These are phyloP conservation scores for Popillia japonica DNA, from an alignment of 1,140 invertebrate genomes.

Conservation along the genomic window DNA sequence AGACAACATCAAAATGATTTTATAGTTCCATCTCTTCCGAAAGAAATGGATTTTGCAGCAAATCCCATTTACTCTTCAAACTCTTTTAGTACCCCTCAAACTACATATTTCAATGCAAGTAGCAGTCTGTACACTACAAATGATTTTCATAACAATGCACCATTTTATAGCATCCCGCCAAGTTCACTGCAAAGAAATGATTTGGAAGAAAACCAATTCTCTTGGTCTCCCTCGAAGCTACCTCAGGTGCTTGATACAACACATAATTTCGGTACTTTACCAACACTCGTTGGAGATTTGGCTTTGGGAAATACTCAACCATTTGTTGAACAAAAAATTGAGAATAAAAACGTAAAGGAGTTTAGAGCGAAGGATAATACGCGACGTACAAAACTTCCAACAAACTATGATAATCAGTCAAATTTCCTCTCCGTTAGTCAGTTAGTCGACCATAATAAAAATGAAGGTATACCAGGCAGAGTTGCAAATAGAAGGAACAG, in stretches of 20 bases:
- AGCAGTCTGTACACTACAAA: conserved; percentile 44
- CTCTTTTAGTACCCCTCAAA: conserved; percentile 44
- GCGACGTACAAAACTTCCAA: conserved; percentile 52
- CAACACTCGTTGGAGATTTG: conserved; percentile 69
- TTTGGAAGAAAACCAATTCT: conserved; percentile 64
- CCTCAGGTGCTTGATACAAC: conserved; percentile 59
- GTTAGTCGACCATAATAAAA: conserved; percentile 68
- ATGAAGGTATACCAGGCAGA: conserved; percentile 53
- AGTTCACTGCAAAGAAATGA: conserved; percentile 48
- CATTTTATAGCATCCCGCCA: conserved; percentile 44
- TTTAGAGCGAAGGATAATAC: conserved; percentile 46
- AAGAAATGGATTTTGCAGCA: conserved; percentile 49
- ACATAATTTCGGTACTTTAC: conserved; percentile 63
- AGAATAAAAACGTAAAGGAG: conserved; percentile 36
- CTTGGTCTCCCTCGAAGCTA: conserved; percentile 68
- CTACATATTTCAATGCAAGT: conserved; percentile 49
- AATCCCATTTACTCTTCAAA: conserved; percentile 46
- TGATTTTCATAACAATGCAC: conserved; percentile 34
- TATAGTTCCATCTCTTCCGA: conserved; percentile 47
- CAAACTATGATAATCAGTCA: conserved; percentile 47
- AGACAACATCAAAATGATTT: conserved; percentile 47
- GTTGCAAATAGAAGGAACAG: conserved; percentile 49
- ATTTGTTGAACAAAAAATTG: conserved; percentile 45
- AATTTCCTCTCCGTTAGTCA: conserved; percentile 73
- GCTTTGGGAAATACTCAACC: conserved; percentile 63